Conservation (phyloP, 2,113 vertebrate genomes). For the Halcyon malimbica region DNA sequence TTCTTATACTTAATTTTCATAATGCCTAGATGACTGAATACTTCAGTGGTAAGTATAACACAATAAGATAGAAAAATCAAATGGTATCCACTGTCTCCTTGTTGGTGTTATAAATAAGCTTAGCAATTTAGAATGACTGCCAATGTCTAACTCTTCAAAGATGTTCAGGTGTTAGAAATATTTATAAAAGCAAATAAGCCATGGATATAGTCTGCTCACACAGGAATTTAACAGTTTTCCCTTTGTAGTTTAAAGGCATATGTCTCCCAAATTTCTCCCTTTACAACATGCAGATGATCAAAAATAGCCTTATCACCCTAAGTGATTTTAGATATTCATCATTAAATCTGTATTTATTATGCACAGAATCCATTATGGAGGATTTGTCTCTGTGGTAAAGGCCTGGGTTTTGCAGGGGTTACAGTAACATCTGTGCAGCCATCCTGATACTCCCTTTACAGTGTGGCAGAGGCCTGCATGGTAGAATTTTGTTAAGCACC, state of each 20-base stretch:
- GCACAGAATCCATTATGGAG: not conserved
- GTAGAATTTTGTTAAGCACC: not conserved
- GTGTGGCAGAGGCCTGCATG: not conserved
- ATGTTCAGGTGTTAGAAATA: not conserved
- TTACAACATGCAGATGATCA: slow-evolving; percentile 2
- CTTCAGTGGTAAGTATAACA: not conserved
- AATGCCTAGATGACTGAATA: not conserved
- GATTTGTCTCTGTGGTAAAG: not conserved
- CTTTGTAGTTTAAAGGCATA: not conserved
- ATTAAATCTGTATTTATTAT: slow-evolving; percentile 3
- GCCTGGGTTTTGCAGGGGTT: not conserved
- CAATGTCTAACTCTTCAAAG: not conserved
- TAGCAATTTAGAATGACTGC: not conserved
- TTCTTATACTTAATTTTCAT: not conserved
- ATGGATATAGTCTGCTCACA: not conserved
- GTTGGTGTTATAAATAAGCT: not conserved
- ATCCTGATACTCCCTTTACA: not conserved
- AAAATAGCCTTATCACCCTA: not conserved
- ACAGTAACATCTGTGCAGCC: slow-evolving; percentile 1
- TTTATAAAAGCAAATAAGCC: not conserved
- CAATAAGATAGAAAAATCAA: not conserved
- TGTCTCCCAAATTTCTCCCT: not conserved
- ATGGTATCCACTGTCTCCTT: not conserved
- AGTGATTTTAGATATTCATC: slow-evolving; percentile 12
- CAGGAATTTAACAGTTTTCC: not conserved